Conservation (phyloP, 2,888 invertebrate genomes). For the Chaetogeoica ovagalla region DNA sequence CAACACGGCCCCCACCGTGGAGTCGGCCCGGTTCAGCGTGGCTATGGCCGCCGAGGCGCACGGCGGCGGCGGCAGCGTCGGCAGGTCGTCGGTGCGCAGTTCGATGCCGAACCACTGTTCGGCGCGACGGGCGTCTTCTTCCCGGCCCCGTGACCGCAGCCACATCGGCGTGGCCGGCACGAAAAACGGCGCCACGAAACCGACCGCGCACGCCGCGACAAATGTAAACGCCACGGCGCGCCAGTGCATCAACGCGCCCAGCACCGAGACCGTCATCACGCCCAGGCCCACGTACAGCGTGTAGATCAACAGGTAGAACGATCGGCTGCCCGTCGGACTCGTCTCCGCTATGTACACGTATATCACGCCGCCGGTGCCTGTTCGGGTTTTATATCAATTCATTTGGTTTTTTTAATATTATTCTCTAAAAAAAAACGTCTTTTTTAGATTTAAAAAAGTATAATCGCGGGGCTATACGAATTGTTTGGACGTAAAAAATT, state of each 20-base stretch:
- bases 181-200: constrained; percentile 48
- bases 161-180: constrained; percentile 53
- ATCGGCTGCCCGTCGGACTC: constrained; percentile 39
- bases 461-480: too few relatives aligned
- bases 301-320: constrained; percentile 38
- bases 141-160: constrained; percentile 44
- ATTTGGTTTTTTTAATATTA: too few relatives aligned
- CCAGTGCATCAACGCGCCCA: constrained; percentile 41
- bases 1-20: constrained; percentile 2
- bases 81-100: not conserved
- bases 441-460: too few relatives aligned
- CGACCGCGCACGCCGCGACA: constrained; percentile 18
- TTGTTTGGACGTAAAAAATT: too few relatives aligned
- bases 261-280: constrained; percentile 24
- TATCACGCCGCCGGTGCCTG: constrained; percentile 40
- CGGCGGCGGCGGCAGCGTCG: constrained; percentile 22
- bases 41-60: constrained; percentile 25
- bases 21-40: constrained; percentile 32
- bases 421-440: too few relatives aligned
- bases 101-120: constrained; percentile 39
- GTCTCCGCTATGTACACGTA: constrained; percentile 53
- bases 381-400: too few relatives aligned
- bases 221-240: constrained; percentile 32
- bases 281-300: constrained; percentile 47
- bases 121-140: constrained; percentile 28